Evolutionary conservation across 2,797 vertebrate species (phyloP), one percentile per base, ranked within the genome.

Genomic region (Gallirallus australis): DNA sequence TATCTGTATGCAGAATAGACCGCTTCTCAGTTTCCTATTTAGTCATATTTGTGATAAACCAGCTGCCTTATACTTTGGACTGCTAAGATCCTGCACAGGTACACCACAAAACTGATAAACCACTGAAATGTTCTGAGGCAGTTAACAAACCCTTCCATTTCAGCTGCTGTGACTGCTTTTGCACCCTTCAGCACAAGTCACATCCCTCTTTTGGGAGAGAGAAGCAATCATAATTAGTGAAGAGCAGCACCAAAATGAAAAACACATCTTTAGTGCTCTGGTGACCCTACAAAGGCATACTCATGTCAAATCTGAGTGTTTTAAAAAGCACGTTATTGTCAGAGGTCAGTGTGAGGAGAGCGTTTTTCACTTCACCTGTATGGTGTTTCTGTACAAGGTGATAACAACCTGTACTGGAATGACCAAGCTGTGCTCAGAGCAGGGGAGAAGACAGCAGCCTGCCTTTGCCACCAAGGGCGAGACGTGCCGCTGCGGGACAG

Each of bases 401-500:
- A 14, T 3, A 12, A 14, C 17, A 30, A 45, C 3, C 5, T 17
- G 39, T 14, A 7, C 1, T 3, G 37, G 33, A 12, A 11, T 8
- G 60, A 42, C 31, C 13, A 4, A 4, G 1, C 1, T 4, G 24
- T 5, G 5, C 53, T 30, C 17, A 35, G 11, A 37, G 37, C 19
- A 39, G 12, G 2, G 8, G 23, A 40, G 37, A 42, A 66, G 45
- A 19, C 11, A 40, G 65, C 7, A 6, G 1, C 7, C 37, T n/a
- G 11, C 2, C 2, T 4, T 21, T 0, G 1, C 17, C 14, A 11
- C 7, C 8, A 18, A 9, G 11, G 23, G n/a, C 14, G 42, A 21
- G 33, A n/a, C 0, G 0, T 3, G 21, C 17, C 12, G 56, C 21
- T 1, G 0, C 2, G 2, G 21, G 33, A 8, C 8, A 37, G 35